Conservation (phyloP, 2,113 vertebrate genomes). For the Burhinus bistriatus region DNA sequence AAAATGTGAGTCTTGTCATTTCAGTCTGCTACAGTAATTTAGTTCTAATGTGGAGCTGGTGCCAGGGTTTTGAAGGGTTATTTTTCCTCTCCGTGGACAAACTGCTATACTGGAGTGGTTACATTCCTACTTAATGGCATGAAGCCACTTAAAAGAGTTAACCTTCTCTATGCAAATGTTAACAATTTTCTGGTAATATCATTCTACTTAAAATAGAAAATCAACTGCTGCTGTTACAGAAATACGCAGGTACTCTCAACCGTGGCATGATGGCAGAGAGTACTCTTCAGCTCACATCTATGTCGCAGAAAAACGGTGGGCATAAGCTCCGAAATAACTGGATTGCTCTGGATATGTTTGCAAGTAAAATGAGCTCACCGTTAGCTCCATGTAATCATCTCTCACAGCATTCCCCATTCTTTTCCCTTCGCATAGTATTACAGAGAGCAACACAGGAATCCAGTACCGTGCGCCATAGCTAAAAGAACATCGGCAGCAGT, state of each 20-base stretch:
- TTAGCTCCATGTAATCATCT: neutral
- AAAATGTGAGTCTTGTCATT: neutral
- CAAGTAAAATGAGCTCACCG: neutral
- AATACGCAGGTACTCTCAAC: neutral
- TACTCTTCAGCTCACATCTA: neutral
- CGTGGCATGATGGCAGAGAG: neutral
- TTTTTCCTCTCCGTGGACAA: constrained; percentile 26
- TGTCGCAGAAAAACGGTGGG: neutral
- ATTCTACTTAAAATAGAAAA: constrained; percentile 19
- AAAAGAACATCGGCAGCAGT: neutral
- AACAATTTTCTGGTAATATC: constrained; percentile 4
- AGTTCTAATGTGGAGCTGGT: neutral
- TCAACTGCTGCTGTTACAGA: neutral
- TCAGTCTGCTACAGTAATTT: constrained; percentile 41
- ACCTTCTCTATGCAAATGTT: constrained; percentile 13
- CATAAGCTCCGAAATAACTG: neutral
- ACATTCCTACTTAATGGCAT: constrained; percentile 5
- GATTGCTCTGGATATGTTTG: neutral
- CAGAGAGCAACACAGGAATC: neutral
- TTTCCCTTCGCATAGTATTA: neutral
- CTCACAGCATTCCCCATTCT: neutral
- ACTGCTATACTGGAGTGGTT: neutral
- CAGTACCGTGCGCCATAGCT: neutral
- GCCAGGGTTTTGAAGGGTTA: constrained; percentile 23
- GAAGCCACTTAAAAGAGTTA: constrained; percentile 35